Base-by-base conservation (phyloP, 2,113 vertebrate genomes). In the Raja brachyura region DNA sequence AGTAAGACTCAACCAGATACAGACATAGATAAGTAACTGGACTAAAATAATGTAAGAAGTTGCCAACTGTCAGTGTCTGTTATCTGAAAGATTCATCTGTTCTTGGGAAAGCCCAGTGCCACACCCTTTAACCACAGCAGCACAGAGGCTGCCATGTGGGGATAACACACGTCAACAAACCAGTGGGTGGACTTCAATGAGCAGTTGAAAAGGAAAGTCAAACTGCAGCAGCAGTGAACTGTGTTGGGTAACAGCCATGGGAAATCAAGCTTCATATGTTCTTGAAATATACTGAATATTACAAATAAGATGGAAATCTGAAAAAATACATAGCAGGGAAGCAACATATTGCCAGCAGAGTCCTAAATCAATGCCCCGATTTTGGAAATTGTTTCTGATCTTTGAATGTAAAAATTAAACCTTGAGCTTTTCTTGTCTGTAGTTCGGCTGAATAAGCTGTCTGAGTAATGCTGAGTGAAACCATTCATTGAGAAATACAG, bases 41-140 rank as follows among this genome's bases (percentile, higher is more conserved):
- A 73, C 31, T 92, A 70, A 92, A 48, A 16, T 73, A 22, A 92
- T 28, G 31, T 73, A 70, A 39, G 63, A 48, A 25, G 31, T 68
- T 90, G 66, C 61, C 88, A 73, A 39, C 88, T 90, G 61, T 39
- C 86, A 70, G 3, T 70, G 33, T 54, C 88, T 25, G 88, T 73
- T 92, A 73, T 73, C 63, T 20, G 88, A 73, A 92, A 70, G 31
- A 73, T 73, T 63, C n/a, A 25, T 70, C 88, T 73, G 88, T 92
- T 73, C 33, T 48, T 48, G 7, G 88, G 88, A 73, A 92, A 73
- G 88, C 66, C 88, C 20, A 48, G 66, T 31, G 61, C 70, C 28
- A 22, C 25, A 86, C 25, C 66, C n/a, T 70, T 73, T 39, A 39
- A 70, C 88, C 63, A 56, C 81, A 48, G 20, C 79, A 79, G 5